phyloP scores from a whole-genome alignment of 2,888 invertebrate genomes.

The Conomelus anceps region DNA sequence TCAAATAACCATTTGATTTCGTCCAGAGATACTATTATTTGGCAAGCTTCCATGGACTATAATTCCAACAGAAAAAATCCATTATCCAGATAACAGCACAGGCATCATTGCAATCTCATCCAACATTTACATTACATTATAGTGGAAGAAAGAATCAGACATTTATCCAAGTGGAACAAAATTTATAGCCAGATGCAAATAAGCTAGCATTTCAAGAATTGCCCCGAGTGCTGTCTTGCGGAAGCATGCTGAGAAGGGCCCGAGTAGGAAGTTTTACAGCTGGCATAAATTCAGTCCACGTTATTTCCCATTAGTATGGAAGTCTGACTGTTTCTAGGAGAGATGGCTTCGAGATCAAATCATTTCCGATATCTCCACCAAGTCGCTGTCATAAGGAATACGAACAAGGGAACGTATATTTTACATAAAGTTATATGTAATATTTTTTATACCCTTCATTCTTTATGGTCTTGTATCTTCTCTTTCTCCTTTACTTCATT shows the following conservation, averaged over 20 bases:
- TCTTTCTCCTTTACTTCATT: not conserved
- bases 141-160: not conserved
- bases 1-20: not conserved
- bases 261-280: not conserved
- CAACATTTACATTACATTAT: not conserved
- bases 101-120: not conserved
- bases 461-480: not conserved
- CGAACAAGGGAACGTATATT: not conserved
- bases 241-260: not conserved
- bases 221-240: not conserved
- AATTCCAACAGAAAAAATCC: not conserved
- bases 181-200: not conserved
- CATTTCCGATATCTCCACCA: not conserved
- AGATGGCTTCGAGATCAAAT: too few relatives aligned
- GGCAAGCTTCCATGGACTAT: not conserved
- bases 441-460: not conserved
- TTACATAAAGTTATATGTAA: not conserved
- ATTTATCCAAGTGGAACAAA: not conserved
- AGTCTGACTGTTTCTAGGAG: not conserved
- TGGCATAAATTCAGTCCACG: not conserved
- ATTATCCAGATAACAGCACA: not conserved
- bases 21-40: not conserved
- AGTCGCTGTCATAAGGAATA: too few relatives aligned
- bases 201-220: not conserved
- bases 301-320: not conserved